Evolutionary conservation across 2,888 invertebrate species (phyloP).

Genomic region (Oscheius myriophilus): DNA sequence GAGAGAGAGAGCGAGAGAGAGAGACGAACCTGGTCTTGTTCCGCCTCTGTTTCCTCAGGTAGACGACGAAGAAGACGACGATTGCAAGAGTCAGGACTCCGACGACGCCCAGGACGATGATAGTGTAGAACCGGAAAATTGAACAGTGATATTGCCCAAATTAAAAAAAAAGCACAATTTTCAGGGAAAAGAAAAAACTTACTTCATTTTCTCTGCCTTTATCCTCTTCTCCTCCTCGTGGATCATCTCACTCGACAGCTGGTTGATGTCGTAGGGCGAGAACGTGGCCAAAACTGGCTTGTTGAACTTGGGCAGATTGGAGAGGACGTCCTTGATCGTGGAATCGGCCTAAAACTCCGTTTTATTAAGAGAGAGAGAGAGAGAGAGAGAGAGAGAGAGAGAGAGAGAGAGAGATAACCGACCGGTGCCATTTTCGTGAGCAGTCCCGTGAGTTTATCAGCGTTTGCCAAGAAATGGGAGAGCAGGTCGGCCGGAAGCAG

Average conservation of each 20-base stretch:
- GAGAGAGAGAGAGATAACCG: too few relatives aligned
- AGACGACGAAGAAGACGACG: constrained; percentile 75
- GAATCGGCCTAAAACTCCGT: constrained; percentile 42
- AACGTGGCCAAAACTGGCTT: constrained; percentile 61
- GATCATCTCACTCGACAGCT: constrained; percentile 62
- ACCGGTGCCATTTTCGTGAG: constrained; percentile 36
- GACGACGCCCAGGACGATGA: constrained; percentile 59
- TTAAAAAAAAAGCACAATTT: too few relatives aligned
- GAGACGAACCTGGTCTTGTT: constrained; percentile 13
- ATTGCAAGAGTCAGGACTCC: constrained; percentile 57
- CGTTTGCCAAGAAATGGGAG: constrained; percentile 61
- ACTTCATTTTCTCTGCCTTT: constrained; percentile 36
- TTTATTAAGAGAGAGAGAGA: background rate
- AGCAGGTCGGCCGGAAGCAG: constrained; percentile 65
- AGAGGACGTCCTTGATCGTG: constrained; percentile 62
- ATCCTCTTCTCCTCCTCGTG: constrained; percentile 43
- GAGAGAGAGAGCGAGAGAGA: background rate
- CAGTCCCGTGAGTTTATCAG: constrained; percentile 53
- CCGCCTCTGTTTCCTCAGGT: constrained; percentile 41
- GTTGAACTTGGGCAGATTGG: constrained; percentile 66
- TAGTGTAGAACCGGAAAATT: constrained; percentile 51
- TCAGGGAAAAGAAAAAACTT: background rate
- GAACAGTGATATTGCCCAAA: background rate
- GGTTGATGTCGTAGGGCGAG: constrained; percentile 68
- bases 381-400: too few relatives aligned